Evolutionary conservation across 2,888 invertebrate genomes (phyloP).

Genomic region (Perdita meconis): DNA sequence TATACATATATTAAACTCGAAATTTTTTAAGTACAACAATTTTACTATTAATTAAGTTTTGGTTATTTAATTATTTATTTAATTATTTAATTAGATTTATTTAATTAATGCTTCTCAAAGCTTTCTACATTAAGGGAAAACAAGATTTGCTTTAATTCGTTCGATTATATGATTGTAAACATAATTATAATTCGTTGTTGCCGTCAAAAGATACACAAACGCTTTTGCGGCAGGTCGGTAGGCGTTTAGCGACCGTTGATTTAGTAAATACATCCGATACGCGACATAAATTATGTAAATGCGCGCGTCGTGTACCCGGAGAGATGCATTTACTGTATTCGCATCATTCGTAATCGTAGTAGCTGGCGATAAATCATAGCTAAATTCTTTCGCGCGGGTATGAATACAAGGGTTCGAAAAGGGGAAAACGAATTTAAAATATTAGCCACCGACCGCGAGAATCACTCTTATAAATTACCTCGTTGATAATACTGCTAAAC

Average conservation of each 20-base stretch:
- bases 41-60: no score
- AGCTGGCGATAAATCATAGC: slow-evolving; percentile 44
- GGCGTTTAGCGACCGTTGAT: slow-evolving; percentile 42
- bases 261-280: slow-evolving; percentile 44
- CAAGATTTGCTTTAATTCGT: neutral
- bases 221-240: slow-evolving; percentile 7
- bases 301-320: slow-evolving; percentile 28
- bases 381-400: slow-evolving; percentile 23
- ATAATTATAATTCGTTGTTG: neutral
- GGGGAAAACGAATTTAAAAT: slow-evolving; percentile 46
- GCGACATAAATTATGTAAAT: slow-evolving; percentile 56
- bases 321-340: slow-evolving; percentile 47
- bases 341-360: slow-evolving; percentile 43
- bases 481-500: slow-evolving; percentile 16
- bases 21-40: no score
- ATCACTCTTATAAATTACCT: slow-evolving; percentile 39
- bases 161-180: neutral
- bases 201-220: slow-evolving; percentile 1
- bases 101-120: neutral
- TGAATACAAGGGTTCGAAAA: slow-evolving; percentile 25
- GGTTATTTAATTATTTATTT: no score
- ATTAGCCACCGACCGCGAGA: slow-evolving; percentile 19
- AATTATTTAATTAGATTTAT: no score
- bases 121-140: neutral
- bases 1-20: no score